A percentile compares a stretch with the other conserved stretches of the same genome.
phyloP scores from a whole-genome alignment of 2,113 vertebrate genomes.

The Nannobrachium achirus region DNA sequence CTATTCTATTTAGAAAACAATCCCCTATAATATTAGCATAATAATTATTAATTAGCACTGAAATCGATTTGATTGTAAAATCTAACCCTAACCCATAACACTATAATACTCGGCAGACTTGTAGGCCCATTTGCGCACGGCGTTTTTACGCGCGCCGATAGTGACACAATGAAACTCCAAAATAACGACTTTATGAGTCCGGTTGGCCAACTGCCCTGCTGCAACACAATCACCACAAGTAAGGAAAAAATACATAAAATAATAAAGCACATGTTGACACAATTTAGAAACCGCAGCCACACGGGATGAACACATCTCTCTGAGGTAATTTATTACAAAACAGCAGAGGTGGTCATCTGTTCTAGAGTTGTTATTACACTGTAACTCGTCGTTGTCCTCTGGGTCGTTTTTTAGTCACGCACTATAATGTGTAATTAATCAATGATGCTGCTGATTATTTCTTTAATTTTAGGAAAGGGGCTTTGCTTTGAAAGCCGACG shows the following conservation, averaged over 20 bases:
- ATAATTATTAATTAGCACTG: too few species aligned
- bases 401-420: too few species aligned
- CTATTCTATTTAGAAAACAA: too few species aligned
- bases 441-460: too few species aligned
- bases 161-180: not conserved
- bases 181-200: not conserved
- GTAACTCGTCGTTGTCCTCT: too few species aligned
- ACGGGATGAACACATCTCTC: constrained; percentile 3
- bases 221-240: constrained; percentile 21
- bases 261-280: constrained; percentile 31
- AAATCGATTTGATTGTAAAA: too few species aligned
- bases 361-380: not conserved
- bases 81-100: too few species aligned
- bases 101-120: too few species aligned
- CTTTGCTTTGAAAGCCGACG: not conserved
- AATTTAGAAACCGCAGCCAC: not conserved
- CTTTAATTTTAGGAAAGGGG: not conserved
- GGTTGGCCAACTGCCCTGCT: not conserved
- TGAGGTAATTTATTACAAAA: constrained; percentile 20
- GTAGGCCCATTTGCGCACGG: too few species aligned
- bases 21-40: too few species aligned
- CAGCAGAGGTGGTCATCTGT: not conserved
- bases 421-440: too few species aligned
- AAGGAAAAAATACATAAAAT: constrained; percentile 2
- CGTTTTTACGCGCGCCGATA: too few species aligned